phyloP scores from a whole-genome alignment of 1,140 invertebrate genomes.

The Belonocnema kinseyi region DNA sequence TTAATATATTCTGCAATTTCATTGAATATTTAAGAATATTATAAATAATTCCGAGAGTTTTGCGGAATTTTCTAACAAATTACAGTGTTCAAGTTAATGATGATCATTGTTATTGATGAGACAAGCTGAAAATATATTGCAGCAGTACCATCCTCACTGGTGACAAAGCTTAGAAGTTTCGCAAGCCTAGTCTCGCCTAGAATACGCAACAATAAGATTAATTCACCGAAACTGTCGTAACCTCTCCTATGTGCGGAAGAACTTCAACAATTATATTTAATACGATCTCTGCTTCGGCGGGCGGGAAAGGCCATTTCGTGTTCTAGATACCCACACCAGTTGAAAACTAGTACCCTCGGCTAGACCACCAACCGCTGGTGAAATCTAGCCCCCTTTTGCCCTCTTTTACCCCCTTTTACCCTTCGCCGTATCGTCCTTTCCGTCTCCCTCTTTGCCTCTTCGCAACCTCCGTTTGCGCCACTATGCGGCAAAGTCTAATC shows the following conservation, averaged over 20 bases:
- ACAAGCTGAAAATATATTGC: too few relatives aligned
- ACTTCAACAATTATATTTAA: constrained; percentile 75
- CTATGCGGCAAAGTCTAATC: constrained; percentile 71
- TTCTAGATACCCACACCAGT: constrained; percentile 65
- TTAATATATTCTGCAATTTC: too few relatives aligned
- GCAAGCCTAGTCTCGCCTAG: constrained; percentile 36
- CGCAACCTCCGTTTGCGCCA: constrained; percentile 41
- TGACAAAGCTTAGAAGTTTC: too few relatives aligned
- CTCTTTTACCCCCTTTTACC: constrained; percentile 47
- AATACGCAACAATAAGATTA: constrained; percentile 49
- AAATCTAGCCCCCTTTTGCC: constrained; percentile 52
- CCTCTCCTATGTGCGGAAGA: constrained; percentile 60
- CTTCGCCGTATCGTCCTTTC: constrained; percentile 54
- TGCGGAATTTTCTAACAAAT: too few relatives aligned
- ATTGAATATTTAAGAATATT: too few relatives aligned
- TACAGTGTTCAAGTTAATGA: too few relatives aligned
- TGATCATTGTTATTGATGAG: too few relatives aligned
- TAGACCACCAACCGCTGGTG: constrained; percentile 63
- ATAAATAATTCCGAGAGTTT: too few relatives aligned
- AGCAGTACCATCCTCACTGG: too few relatives aligned
- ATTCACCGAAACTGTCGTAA: constrained; percentile 66
- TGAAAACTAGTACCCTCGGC: constrained; percentile 61
- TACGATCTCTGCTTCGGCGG: constrained; percentile 63
- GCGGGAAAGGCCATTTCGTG: constrained; percentile 61
- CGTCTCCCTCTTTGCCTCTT: constrained; percentile 50